phyloP scores from a whole-genome alignment of 2,888 invertebrate species.

The Ischnura elegans region DNA sequence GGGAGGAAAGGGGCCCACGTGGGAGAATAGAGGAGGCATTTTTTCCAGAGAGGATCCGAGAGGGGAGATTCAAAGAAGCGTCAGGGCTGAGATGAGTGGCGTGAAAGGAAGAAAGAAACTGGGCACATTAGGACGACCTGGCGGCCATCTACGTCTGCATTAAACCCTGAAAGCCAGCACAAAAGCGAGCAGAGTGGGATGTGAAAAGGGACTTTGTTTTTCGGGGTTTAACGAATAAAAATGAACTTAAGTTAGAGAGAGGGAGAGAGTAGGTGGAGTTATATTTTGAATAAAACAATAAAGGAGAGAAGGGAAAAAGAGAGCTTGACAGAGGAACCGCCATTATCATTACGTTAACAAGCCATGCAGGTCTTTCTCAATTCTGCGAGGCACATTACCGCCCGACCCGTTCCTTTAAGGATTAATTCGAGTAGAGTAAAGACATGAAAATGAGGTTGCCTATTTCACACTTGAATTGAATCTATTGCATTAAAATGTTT shows the following conservation, averaged over 20 bases:
- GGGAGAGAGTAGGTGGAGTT: neutral
- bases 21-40: too few relatives aligned
- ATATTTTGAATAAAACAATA: neutral
- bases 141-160: neutral
- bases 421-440: too few relatives aligned
- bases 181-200: neutral
- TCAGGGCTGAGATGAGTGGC: neutral
- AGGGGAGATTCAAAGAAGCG: neutral
- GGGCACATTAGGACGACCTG: neutral
- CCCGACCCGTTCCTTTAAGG: too few relatives aligned
- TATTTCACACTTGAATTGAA: too few relatives aligned
- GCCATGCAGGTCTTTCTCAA: neutral
- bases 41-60: too few relatives aligned
- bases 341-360: neutral
- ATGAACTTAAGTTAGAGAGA: neutral
- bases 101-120: neutral
- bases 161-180: neutral
- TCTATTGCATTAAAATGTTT: too few relatives aligned
- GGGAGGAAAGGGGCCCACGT: too few relatives aligned
- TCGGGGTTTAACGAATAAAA: neutral
- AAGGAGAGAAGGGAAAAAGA: neutral
- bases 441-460: too few relatives aligned
- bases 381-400: neutral
- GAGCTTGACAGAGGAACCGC: neutral
- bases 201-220: neutral